Conservation (phyloP, 2,113 vertebrate genomes). For the Cyprinodon brontotheroides region DNA sequence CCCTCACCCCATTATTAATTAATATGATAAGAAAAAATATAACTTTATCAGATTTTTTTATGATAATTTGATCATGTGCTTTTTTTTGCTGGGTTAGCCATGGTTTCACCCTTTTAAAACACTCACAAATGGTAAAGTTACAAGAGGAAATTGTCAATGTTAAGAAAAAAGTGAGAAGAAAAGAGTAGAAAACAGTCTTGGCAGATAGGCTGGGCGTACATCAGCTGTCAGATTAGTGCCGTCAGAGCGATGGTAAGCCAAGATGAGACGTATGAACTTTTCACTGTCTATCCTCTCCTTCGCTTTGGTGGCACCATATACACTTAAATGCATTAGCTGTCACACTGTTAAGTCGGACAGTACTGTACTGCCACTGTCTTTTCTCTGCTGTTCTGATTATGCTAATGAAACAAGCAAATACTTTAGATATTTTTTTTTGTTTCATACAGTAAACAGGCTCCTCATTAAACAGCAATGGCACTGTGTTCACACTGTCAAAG, state of each 20-base stretch:
- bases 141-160: not conserved
- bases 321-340: constrained; percentile 56
- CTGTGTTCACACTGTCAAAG: not conserved
- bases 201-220: constrained; percentile 21
- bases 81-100: constrained; percentile 15
- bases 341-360: constrained; percentile 51
- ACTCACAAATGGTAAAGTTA: not conserved
- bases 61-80: not conserved
- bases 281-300: constrained; percentile 41
- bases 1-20: no score
- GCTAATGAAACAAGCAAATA: constrained; percentile 40
- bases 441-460: constrained; percentile 7
- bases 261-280: constrained; percentile 57
- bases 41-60: not conserved
- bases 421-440: constrained; percentile 28
- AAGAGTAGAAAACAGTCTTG: constrained; percentile 1
- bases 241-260: constrained; percentile 32
- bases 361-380: constrained; percentile 26
- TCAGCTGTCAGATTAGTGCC: constrained; percentile 63
- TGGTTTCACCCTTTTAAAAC: not conserved
- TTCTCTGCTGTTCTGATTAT: constrained; percentile 44
- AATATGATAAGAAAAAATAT: not conserved
- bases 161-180: constrained; percentile 1
- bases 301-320: constrained; percentile 36
- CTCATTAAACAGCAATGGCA: constrained; percentile 9